phyloP scores from a whole-genome alignment of 2,888 invertebrate genomes.

The Zele albiditarsus region DNA sequence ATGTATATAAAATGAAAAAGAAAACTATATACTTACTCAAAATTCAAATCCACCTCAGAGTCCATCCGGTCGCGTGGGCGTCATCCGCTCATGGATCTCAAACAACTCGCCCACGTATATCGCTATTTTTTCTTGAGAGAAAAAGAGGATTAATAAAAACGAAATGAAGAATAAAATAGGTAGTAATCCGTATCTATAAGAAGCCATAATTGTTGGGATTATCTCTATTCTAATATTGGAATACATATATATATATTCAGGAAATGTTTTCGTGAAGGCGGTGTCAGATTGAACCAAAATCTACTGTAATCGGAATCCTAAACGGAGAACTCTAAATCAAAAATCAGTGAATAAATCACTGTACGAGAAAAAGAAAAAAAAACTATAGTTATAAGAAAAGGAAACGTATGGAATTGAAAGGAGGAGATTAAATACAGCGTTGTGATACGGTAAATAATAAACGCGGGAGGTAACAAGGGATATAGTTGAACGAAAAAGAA shows the following conservation, averaged over 20 bases:
- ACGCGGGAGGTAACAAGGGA: conserved; percentile 34
- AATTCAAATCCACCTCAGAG: conserved; percentile 33
- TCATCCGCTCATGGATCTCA: not conserved
- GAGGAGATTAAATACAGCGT: conserved; percentile 18
- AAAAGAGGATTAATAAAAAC: not conserved
- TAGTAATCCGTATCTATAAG: not conserved
- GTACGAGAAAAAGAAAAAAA: conserved; percentile 27
- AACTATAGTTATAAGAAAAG: conserved; percentile 20
- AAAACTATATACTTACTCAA: conserved; percentile 12
- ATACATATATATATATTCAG: no score
- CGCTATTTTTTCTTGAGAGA: not conserved
- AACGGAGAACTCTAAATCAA: conserved; percentile 12
- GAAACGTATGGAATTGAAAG: conserved; percentile 27
- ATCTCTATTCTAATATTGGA: not conserved
- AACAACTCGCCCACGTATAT: not conserved
- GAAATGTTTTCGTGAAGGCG: not conserved
- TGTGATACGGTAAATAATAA: conserved; percentile 25
- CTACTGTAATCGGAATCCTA: not conserved
- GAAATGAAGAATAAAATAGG: not conserved
- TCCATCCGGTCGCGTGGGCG: conserved; percentile 22
- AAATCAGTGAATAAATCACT: conserved; percentile 26
- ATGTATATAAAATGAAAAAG: not conserved
- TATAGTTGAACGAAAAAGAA: not conserved
- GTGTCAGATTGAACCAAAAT: not conserved
- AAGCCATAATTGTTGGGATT: not conserved